These are phyloP conservation scores for Catocala fraxini DNA, from an alignment of 2,888 invertebrate genomes.

Conservation along the genomic window DNA sequence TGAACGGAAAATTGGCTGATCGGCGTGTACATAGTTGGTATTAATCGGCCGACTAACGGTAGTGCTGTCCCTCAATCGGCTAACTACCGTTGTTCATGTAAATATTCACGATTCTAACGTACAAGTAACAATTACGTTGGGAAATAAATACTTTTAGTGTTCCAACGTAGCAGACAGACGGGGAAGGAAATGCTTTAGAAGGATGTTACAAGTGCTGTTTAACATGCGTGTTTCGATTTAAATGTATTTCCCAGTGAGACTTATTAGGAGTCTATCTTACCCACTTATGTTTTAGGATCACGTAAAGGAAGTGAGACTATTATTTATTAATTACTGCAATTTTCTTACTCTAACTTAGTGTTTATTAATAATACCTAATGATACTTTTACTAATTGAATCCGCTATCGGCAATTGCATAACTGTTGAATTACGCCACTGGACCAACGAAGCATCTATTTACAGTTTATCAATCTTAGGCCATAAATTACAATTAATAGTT, in stretches of 20 bases:
- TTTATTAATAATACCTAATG: too few species aligned
- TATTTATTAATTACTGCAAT: too few species aligned
- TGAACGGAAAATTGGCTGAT: constrained; percentile 44
- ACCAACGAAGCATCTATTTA: too few species aligned
- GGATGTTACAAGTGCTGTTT: constrained; percentile 15
- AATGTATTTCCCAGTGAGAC: too few species aligned
- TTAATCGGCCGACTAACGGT: constrained; percentile 49
- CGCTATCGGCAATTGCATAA: too few species aligned
- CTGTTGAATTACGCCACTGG: too few species aligned
- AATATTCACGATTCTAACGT: constrained; percentile 54
- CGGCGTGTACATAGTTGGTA: neutral
- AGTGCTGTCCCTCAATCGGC: constrained; percentile 41
- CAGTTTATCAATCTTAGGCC: neutral
- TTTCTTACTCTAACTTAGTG: too few species aligned
- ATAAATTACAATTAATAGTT: neutral
- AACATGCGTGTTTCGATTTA: too few species aligned
- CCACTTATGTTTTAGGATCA: too few species aligned
- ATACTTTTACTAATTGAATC: too few species aligned
- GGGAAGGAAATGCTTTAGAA: constrained; percentile 32
- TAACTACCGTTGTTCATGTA: constrained; percentile 47
- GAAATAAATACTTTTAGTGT: constrained; percentile 48
- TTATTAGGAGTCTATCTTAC: too few species aligned
- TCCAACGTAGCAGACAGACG: constrained; percentile 29
- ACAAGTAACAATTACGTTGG: constrained; percentile 55
- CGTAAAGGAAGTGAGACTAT: too few species aligned